These are phyloP conservation scores for Falco cherrug DNA, from an alignment of 2,797 vertebrate species.

Conservation along the genomic window DNA sequence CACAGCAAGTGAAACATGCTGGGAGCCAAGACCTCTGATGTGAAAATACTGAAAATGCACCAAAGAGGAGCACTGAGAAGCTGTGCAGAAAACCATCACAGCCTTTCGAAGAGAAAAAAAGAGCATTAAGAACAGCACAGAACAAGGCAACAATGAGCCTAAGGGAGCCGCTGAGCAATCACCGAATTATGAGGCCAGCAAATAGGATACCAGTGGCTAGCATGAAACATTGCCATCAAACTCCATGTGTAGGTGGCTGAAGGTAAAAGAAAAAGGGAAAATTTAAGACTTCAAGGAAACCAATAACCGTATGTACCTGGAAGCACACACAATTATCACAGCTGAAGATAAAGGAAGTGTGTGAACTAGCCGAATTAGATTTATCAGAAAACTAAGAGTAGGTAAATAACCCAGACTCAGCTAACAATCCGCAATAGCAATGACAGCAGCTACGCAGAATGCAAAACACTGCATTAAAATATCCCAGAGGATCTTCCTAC, in stretches of 20 bases:
- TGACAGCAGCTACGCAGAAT: neutral
- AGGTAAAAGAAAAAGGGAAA: neutral
- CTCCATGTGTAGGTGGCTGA: neutral
- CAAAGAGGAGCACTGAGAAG: neutral
- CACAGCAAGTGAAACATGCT: neutral
- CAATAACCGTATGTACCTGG: neutral
- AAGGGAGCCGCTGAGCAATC: neutral
- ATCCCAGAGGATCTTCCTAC: neutral
- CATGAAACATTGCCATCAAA: accelerated
- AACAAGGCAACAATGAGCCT: neutral
- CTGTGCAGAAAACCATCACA: neutral
- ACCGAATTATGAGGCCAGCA: neutral
- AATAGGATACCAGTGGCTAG: neutral
- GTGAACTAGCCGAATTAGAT: neutral
- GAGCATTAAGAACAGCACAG: neutral
- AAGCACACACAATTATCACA: neutral
- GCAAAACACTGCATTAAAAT: neutral
- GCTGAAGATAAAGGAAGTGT: neutral
- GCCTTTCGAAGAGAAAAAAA: neutral
- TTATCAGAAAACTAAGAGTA: neutral
- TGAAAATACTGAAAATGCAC: neutral
- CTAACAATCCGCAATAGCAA: neutral
- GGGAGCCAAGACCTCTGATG: neutral
- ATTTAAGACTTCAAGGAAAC: neutral
- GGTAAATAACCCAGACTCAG: neutral